Evolutionary conservation across 92 coral and sea anemone species (phyloP), one percentile per base, ranked within the genome.

Genomic region (Scolanthus callimorphus): DNA sequence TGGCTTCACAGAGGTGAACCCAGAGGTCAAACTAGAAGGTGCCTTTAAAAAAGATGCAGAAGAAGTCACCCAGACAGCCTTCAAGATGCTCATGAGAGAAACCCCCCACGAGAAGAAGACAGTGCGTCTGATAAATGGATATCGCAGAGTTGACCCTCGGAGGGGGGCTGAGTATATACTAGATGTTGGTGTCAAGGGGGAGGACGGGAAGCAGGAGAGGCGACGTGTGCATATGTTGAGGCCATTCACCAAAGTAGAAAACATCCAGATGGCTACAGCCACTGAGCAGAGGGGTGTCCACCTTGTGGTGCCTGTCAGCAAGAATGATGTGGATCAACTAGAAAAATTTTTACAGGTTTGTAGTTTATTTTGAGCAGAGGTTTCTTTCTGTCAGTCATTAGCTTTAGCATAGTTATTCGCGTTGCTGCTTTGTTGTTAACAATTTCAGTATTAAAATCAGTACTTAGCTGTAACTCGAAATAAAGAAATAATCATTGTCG

Each of bases 81-180:
- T 78, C 21, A 92, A 89, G 65, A 80, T 92, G 98, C 53, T 92
- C 12, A 63, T 85, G n/a, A 80, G 90, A 31, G 98, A 92, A 56
- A 48, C 63, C 59, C 87, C 82, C 27, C 58, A 60, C 30, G 46
- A 61, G 24, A 67, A 74, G 49, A 84, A 69, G 39, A 68, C 70
- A 25, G 65, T 74, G 10, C 73, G 71, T 6, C 71, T 92, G 38
- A 69, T 92, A 9, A 92, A 92, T 55, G 98, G 98, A 30, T 92
- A 92, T 57, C 85, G 98, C 9, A 67, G 91, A 57, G 82, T 92
- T 23, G 98, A 92, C 41, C 90, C 95, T 39, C 74, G 88, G 17
- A 71, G 98, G 22, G 98, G 98, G 1, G 82, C 98, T 0, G 98
- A 92, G 65, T 92, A 92, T 46, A 84, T 92, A 41, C 72, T 92